phyloP scores from a whole-genome alignment of 1,140 invertebrate species.

The Zaprionus ornatus region DNA sequence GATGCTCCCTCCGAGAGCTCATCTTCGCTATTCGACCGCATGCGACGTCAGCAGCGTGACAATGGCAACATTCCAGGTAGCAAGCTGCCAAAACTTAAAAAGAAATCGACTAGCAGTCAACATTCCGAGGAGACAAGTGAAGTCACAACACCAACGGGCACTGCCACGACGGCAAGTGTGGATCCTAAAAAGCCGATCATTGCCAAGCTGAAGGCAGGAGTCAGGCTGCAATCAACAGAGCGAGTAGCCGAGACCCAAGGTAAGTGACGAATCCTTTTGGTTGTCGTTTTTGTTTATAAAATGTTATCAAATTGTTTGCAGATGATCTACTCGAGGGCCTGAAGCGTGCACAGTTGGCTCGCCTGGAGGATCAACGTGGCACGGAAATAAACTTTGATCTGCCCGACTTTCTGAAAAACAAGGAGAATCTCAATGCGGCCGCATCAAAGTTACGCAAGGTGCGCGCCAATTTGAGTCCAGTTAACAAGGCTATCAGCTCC shows the following conservation, averaged over 20 bases:
- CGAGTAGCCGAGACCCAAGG: constrained; percentile 88
- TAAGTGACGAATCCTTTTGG: constrained; percentile 50
- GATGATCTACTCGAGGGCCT: constrained; percentile 90
- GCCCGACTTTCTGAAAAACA: constrained; percentile 90
- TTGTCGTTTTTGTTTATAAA: not conserved
- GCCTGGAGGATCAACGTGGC: constrained; percentile 92
- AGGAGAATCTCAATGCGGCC: constrained; percentile 81
- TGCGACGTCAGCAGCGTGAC: constrained; percentile 86
- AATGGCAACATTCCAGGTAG: constrained; percentile 66
- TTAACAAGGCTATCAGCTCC: constrained; percentile 52
- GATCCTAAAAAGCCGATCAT: constrained; percentile 86
- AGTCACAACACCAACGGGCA: not conserved
- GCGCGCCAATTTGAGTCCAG: constrained; percentile 68
- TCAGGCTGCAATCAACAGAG: constrained; percentile 87
- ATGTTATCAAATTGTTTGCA: constrained; percentile 17
- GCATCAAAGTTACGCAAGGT: constrained; percentile 74
- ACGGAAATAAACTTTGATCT: constrained; percentile 92
- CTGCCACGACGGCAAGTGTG: not conserved
- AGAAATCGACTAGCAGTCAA: constrained; percentile 75
- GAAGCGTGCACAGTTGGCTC: constrained; percentile 89
- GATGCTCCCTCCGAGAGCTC: constrained; percentile 89
- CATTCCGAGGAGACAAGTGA: constrained; percentile 62
- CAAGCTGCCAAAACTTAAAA: constrained; percentile 74
- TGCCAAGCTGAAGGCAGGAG: constrained; percentile 88
- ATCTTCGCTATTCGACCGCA: constrained; percentile 88